A percentile compares a stretch with the other conserved stretches of the same genome.
phyloP scores from a whole-genome alignment of 2,888 invertebrate species.

The Habroteleia sp. region DNA sequence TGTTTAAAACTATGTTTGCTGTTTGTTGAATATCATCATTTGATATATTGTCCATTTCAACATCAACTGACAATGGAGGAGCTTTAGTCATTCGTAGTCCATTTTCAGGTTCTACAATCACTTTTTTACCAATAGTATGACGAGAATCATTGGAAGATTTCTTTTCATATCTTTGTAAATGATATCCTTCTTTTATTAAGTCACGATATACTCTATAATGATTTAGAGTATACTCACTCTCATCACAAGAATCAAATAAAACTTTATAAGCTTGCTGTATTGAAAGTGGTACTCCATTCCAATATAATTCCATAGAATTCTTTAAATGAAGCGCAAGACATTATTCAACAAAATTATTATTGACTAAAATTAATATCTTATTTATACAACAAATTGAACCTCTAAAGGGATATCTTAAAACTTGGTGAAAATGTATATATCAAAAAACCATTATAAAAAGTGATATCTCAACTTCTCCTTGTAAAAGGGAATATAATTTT shows the following conservation, averaged over 20 bases:
- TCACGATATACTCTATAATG: conserved; percentile 85
- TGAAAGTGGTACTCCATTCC: conserved; percentile 84
- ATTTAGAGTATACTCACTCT: conserved; percentile 77
- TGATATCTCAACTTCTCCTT: too few species aligned
- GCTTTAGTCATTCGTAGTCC: conserved; percentile 72
- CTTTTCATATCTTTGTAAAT: conserved; percentile 82
- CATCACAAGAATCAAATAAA: conserved; percentile 77
- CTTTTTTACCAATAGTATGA: conserved; percentile 71
- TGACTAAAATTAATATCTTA: too few species aligned
- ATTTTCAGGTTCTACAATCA: conserved; percentile 75
- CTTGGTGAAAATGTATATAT: too few species aligned
- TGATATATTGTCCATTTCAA: conserved; percentile 36
- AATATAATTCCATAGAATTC: conserved; percentile 84
- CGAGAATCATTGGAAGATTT: conserved; percentile 62
- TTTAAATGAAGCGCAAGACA: conserved; percentile 78
- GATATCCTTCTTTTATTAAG: conserved; percentile 83
- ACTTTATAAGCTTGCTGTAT: conserved; percentile 86
- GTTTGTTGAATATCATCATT: background rate
- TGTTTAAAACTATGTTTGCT: conserved; percentile 7
- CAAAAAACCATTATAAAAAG: too few species aligned
- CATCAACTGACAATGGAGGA: conserved; percentile 14
- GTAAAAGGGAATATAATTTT: too few species aligned
- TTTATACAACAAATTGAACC: too few species aligned
- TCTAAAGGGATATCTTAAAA: too few species aligned
- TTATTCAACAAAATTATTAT: too few species aligned